A percentile compares a stretch with the other conserved stretches of the same genome.
These are phyloP conservation scores for Mythimna lalbum DNA, from an alignment of 2,888 invertebrate genomes.

Conservation along the genomic window DNA sequence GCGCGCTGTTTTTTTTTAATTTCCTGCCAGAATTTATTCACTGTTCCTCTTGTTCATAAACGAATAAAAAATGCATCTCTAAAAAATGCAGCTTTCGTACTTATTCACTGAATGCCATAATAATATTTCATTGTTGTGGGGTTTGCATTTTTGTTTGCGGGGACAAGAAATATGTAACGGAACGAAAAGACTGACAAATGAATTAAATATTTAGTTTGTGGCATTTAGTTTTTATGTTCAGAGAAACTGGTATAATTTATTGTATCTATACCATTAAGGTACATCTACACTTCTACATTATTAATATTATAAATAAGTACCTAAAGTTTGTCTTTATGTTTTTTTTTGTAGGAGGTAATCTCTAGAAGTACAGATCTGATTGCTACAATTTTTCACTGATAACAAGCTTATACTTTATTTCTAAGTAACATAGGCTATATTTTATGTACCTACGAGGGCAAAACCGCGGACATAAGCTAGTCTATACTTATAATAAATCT, in stretches of 20 bases:
- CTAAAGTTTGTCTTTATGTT: no score
- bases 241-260: not conserved
- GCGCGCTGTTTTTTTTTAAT: not conserved
- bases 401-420: no score
- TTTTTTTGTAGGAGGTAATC: no score
- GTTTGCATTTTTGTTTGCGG: slow-evolving; percentile 18
- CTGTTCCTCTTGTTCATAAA: slow-evolving; percentile 7
- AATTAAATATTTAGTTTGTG: slow-evolving; percentile 19
- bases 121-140: slow-evolving; percentile 42
- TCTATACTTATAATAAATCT: no score
- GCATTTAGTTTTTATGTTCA: not conserved
- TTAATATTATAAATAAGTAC: no score
- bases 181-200: slow-evolving; percentile 11
- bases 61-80: slow-evolving; percentile 11
- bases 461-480: no score
- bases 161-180: slow-evolving; percentile 21
- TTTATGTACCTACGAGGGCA: no score
- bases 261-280: no score
- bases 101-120: slow-evolving; percentile 35
- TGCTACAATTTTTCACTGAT: no score
- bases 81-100: slow-evolving; percentile 32
- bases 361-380: no score
- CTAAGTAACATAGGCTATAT: no score
- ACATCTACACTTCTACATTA: no score
- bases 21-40: slow-evolving; percentile 6